Evolutionary conservation across 2,888 invertebrate genomes (phyloP), one percentile per base, ranked within the genome.

Genomic region (Anthophora plumipes): DNA sequence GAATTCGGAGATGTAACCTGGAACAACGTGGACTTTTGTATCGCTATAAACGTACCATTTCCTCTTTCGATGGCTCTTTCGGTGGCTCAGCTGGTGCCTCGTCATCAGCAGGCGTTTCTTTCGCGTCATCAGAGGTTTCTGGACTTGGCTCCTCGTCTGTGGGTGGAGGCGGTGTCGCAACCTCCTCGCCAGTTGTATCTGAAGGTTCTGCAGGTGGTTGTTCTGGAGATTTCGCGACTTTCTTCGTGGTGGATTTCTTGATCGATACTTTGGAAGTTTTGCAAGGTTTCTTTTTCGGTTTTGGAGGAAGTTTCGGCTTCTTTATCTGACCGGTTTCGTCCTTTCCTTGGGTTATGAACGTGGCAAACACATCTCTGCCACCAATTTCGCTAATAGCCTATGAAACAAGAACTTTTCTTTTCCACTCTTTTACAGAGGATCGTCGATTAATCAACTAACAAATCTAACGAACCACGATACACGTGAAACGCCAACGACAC

Each of bases 351-450:
- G 86, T 77, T 48, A 67, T 43, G 17, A 72, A 82, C 20, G 88
- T 87, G 12, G 84, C 70, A 76, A 88, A 71, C 39, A 91, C 85
- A 0, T 14, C 50, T 57, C 90, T 82, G 22, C 84, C 76, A 7
- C 67, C 71, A 14, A 90, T 72, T 52, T 88, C 83, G 37, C 84
- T 85, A n/a, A 73, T 66, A 31, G 88, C 87, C 89, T 88, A 50
- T 22, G 41, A 25, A 12, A n/a, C 7, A 7, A 5, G 0, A 11
- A 48, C n/a, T 39, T 9, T 17, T 12, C 25, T 1, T 17, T 8
- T 11, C 4, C n/a, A n/a, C n/a, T n/a, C n/a, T n/a, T n/a, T n/a
- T n/a, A n/a, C n/a, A n/a, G n/a, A n/a, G n/a, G n/a, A n/a, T n/a
- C n/a, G n/a, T n/a, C n/a, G n/a, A n/a, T n/a, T n/a, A n/a, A n/a